Evolutionary conservation across 2,888 invertebrate species (phyloP).

Genomic region (Gisinianus flammeolus): DNA sequence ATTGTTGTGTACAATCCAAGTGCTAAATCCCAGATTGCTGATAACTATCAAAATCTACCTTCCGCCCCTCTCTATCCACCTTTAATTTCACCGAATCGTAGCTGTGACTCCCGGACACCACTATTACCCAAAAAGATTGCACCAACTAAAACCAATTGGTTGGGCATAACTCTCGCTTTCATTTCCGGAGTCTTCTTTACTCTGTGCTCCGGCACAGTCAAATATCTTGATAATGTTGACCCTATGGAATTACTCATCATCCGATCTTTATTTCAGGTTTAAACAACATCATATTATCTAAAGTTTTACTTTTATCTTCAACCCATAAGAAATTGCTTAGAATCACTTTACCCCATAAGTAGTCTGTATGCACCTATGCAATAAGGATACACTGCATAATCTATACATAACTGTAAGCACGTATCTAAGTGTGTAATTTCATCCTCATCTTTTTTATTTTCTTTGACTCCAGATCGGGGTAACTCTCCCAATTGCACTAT

Average conservation of each 20-base stretch:
- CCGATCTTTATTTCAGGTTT: constrained; percentile 62
- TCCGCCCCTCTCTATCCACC: constrained; percentile 54
- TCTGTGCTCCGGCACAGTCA: constrained; percentile 63
- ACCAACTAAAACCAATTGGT: constrained; percentile 56
- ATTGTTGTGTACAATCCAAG: constrained; percentile 49
- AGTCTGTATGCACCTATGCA: no score
- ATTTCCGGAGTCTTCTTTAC: constrained; percentile 65
- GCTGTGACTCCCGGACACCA: constrained; percentile 49
- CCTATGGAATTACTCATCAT: constrained; percentile 64
- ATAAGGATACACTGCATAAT: no score
- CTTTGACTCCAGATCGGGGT: constrained; percentile 54
- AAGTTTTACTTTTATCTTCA: no score
- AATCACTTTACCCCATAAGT: no score
- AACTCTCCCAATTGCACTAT: constrained; percentile 61
- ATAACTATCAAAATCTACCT: constrained; percentile 37
- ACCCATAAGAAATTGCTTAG: no score
- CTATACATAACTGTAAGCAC: no score
- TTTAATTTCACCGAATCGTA: constrained; percentile 39
- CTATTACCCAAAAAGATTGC: constrained; percentile 52
- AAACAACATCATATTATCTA: no score
- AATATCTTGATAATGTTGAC: constrained; percentile 63
- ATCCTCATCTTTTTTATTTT: no score
- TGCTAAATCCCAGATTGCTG: constrained; percentile 19
- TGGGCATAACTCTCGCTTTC: constrained; percentile 63
- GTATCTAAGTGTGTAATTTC: no score